phyloP scores from a whole-genome alignment of 2,888 invertebrate species.

The Ormyrus nitidulus region DNA sequence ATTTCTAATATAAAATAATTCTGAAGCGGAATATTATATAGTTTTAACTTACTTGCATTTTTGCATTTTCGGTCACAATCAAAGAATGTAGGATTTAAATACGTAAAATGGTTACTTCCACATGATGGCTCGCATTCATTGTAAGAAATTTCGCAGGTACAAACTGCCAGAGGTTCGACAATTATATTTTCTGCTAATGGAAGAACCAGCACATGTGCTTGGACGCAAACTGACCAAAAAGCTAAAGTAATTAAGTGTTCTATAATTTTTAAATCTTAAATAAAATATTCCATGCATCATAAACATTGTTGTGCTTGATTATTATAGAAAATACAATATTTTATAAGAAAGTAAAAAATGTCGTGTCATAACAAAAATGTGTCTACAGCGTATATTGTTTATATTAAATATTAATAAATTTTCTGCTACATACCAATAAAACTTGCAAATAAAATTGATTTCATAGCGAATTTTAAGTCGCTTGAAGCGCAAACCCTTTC shows the following conservation, averaged over 20 bases:
- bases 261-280: too few relatives aligned
- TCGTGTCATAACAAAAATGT: neutral
- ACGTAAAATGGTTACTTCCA: conserved; percentile 37
- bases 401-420: neutral
- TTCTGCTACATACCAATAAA: conserved; percentile 8
- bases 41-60: conserved; percentile 22
- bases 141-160: conserved; percentile 20
- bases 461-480: conserved; percentile 4
- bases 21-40: neutral
- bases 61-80: conserved; percentile 31
- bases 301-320: too few relatives aligned
- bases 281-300: too few relatives aligned
- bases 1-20: neutral
- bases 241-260: neutral
- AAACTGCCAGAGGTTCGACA: neutral
- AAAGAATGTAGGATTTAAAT: conserved; percentile 22
- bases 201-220: conserved; percentile 24
- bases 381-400: neutral
- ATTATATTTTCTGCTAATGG: conserved; percentile 1
- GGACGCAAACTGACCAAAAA: neutral
- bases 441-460: neutral
- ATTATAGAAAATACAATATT: conserved; percentile 1
- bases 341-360: neutral
- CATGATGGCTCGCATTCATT: conserved; percentile 32
- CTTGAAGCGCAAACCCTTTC: neutral